A percentile compares a stretch with the other conserved stretches of the same genome.
phyloP scores from a whole-genome alignment of 2,113 vertebrate genomes.

The Etheostoma spectabile region DNA sequence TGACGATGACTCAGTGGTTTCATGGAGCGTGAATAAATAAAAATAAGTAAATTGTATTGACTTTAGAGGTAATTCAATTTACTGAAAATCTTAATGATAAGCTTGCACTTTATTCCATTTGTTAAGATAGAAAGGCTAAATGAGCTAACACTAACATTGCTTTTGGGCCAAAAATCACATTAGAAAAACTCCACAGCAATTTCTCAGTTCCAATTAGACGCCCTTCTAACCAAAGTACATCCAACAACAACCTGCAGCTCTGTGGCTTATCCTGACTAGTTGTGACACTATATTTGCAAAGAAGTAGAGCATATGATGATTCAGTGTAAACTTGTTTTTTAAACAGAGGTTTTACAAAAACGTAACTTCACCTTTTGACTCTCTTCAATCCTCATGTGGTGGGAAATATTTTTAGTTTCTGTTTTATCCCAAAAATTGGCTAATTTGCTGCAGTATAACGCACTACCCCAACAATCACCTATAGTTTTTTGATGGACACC shows the following conservation, averaged over 20 bases:
- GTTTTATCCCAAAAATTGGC: too few relatives aligned
- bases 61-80: neutral
- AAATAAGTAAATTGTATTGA: neutral
- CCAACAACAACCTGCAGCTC: neutral
- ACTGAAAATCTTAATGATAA: neutral
- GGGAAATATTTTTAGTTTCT: too few relatives aligned
- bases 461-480: too few relatives aligned
- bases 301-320: neutral
- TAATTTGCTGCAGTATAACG: too few relatives aligned
- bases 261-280: neutral
- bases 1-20: neutral
- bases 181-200: neutral
- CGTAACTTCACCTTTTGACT: too few relatives aligned
- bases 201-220: neutral
- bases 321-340: too few relatives aligned
- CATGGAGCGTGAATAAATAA: neutral
- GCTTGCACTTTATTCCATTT: neutral
- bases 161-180: slow-evolving; percentile 4
- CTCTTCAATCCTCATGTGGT: too few relatives aligned
- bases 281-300: neutral
- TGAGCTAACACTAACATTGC: neutral
- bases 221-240: neutral
- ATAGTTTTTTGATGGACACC: too few relatives aligned
- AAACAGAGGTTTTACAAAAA: too few relatives aligned
- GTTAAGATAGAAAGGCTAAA: neutral